Evolutionary conservation across 2,113 vertebrate genomes (phyloP), one percentile per base, ranked within the genome.

Genomic region (Cyprinodon tularosa): DNA sequence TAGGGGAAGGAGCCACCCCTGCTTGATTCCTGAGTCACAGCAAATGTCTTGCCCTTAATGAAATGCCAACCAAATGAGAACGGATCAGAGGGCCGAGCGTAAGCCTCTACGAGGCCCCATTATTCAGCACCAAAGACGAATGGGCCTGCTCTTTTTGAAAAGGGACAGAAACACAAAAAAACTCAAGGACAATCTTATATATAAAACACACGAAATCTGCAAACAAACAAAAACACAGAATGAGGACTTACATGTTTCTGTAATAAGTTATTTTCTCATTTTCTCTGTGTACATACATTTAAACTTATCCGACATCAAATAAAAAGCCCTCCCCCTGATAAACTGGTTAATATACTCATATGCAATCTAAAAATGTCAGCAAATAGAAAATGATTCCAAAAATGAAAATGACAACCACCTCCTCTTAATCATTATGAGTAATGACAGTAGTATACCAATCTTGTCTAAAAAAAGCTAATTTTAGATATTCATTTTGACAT

Each of bases 21-120:
- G 71, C 77, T 75, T 90, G 79, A 85, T 86, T 76, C 86, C 79
- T 62, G 17, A 80, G 87, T 88, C 85, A 86, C 72, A 80, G 90
- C 83, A 91, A 91, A 90, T 90, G 85, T 93, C 92, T 91, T 79
- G 87, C 85, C 86, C 73, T 66, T 84, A 94, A 93, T 90, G 69
- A 94, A 93, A 92, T 93, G 94, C 89, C 93, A 93, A 81, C 79
- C 90, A 94, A 94, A 95, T 94, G 93, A 94, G 91, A 91, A 94
- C 92, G 78, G 92, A 95, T 94, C 84, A 81, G 87, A 88, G 83
- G 90, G 85, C 84, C 78, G 73, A 82, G 81, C 79, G 15, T 76
- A 76, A 93, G 89, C 88, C 87, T 90, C 89, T 88, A 82, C 84
- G 89, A 91, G 88, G 86, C 88, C 82, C 87, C 91, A 92, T 94